Evolutionary conservation across 35 echinoderm and acorn worm species (phyloP).

Genomic region (Lytechinus pictus): DNA sequence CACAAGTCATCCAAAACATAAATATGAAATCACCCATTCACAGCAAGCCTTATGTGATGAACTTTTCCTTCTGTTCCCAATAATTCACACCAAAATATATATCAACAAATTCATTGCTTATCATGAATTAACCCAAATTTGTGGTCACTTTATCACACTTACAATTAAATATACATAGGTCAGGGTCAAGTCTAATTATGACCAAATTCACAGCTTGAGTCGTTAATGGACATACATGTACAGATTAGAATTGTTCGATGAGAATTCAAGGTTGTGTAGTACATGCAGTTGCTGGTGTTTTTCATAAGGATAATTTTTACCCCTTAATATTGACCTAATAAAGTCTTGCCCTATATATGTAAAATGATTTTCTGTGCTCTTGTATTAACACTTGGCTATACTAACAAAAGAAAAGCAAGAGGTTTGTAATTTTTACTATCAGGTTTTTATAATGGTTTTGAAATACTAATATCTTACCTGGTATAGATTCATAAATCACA

Average conservation of each 20-base stretch:
- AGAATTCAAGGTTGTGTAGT: neutral
- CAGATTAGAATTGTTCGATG: neutral
- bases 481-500: too few species aligned
- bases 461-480: too few species aligned
- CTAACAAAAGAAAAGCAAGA: neutral
- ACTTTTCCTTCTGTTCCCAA: neutral
- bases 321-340: too few species aligned
- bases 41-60: too few species aligned
- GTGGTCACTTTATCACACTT: neutral
- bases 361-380: neutral
- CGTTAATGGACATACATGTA: neutral
- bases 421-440: neutral
- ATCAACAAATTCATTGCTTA: neutral
- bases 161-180: neutral
- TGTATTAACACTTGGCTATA: neutral
- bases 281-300: neutral
- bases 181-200: neutral
- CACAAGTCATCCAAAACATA: too few species aligned
- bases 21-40: too few species aligned
- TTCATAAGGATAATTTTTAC: neutral
- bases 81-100: neutral
- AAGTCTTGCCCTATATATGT: neutral
- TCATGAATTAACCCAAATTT: neutral
- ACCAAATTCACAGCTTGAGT: neutral
- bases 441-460: too few species aligned